phyloP scores from a whole-genome alignment of 2,113 vertebrate species.

The Cnemophilus loriae region DNA sequence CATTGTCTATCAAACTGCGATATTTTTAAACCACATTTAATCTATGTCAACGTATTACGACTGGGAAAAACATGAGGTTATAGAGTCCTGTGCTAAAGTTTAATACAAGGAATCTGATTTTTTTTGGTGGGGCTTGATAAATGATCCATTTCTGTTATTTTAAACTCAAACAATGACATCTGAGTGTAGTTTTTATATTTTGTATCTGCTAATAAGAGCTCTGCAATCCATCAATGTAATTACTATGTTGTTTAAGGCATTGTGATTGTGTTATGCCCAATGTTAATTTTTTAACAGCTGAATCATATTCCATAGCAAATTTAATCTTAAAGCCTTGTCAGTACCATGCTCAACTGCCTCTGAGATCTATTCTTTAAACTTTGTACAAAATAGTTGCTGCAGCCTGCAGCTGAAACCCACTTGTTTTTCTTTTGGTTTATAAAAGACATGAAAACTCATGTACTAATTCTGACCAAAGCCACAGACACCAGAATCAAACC shows the following conservation, averaged over 20 bases:
- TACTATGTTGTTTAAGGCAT: background rate
- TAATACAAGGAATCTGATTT: background rate
- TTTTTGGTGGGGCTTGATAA: background rate
- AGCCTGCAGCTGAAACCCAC: background rate
- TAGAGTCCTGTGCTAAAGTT: background rate
- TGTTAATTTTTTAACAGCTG: background rate
- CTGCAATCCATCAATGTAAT: background rate
- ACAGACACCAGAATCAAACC: background rate
- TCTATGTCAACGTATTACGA: background rate
- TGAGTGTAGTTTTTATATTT: background rate
- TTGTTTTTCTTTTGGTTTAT: background rate
- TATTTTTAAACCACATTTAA: background rate
- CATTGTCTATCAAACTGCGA: background rate
- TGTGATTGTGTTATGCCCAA: background rate
- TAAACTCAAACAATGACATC: background rate
- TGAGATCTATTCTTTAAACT: background rate
- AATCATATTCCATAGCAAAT: background rate
- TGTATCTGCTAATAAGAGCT: background rate
- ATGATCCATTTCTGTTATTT: background rate
- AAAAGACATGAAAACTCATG: background rate
- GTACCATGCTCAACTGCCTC: background rate
- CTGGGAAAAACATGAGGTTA: background rate
- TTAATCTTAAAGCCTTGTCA: background rate
- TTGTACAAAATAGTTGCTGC: background rate
- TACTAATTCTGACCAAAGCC: background rate